Percentiles rank a stretch among this genome's conserved stretches.
These are phyloP conservation scores for Pseudorasbora parva DNA, from an alignment of 2,113 vertebrate genomes.

Conservation along the genomic window DNA sequence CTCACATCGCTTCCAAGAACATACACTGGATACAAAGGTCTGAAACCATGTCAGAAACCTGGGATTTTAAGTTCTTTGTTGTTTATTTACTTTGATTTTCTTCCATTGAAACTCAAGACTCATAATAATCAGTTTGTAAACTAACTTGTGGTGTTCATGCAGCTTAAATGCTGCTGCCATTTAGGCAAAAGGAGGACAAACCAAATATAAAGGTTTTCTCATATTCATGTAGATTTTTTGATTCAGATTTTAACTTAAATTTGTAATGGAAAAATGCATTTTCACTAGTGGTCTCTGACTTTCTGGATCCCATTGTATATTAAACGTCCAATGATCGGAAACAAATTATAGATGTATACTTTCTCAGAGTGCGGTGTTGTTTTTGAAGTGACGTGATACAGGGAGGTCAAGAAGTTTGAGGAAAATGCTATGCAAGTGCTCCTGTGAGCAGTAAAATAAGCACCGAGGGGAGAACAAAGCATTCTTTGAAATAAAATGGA, in stretches of 20 bases:
- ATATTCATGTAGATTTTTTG: background rate
- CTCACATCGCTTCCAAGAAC: constrained; percentile 33
- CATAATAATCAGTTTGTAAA: background rate
- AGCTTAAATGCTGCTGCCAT: background rate
- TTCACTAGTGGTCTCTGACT: constrained; percentile 5
- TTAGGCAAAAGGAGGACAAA: background rate
- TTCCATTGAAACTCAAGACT: background rate
- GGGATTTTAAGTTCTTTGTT: background rate
- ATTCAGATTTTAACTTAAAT: background rate
- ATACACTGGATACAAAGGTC: background rate
- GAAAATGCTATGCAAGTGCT: constrained; percentile 66
- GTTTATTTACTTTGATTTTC: background rate
- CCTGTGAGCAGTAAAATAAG: constrained; percentile 62
- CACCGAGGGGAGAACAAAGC: constrained; percentile 60
- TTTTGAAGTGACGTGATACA: constrained; percentile 67
- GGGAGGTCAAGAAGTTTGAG: constrained; percentile 57
- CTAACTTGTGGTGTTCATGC: too few species aligned
- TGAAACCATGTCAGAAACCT: background rate
- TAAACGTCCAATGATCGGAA: constrained; percentile 25
- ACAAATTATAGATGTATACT: constrained; percentile 54
- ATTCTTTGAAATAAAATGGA: constrained; percentile 66
- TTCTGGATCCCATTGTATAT: constrained; percentile 18
- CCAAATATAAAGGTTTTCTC: background rate
- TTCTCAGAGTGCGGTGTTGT: constrained; percentile 58
- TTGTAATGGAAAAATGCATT: background rate